Conservation (phyloP, 2,888 invertebrate species). For the Hylaea fasciaria region DNA sequence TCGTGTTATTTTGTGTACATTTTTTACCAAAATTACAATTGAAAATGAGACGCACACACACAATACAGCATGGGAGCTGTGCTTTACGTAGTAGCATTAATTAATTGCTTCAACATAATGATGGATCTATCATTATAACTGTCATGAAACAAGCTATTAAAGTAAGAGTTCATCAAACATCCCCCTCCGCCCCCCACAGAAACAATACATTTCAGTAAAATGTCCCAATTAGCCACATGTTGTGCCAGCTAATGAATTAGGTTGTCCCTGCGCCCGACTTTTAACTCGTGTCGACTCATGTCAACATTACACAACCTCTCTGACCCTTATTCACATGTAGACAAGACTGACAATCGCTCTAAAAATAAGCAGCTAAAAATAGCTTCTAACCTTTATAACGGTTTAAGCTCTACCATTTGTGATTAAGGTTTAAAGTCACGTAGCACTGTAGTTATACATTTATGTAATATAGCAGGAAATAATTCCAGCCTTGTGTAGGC, state of each 20-base stretch:
- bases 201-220: background rate
- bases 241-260: slow-evolving; percentile 15
- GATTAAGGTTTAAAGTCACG: slow-evolving; percentile 1
- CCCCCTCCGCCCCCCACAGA: background rate
- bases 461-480: too few species aligned
- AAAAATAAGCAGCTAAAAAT: background rate
- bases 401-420: background rate
- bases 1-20: too few species aligned
- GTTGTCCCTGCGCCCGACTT: slow-evolving; percentile 14
- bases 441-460: slow-evolving; percentile 25
- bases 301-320: background rate
- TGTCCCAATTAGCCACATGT: slow-evolving; percentile 3
- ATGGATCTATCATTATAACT: background rate
- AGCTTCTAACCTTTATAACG: background rate
- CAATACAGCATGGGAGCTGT: too few species aligned
- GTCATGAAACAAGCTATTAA: background rate
- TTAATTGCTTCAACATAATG: too few species aligned
- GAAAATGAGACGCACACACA: too few species aligned
- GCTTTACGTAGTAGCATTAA: too few species aligned
- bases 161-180: too few species aligned
- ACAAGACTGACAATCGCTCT: background rate
- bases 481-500: background rate
- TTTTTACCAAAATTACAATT: too few species aligned
- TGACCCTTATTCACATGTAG: background rate
- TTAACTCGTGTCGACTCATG: slow-evolving; percentile 5